Conservation (phyloP, 1,140 invertebrate species). For the Drosophila trapezifrons region DNA sequence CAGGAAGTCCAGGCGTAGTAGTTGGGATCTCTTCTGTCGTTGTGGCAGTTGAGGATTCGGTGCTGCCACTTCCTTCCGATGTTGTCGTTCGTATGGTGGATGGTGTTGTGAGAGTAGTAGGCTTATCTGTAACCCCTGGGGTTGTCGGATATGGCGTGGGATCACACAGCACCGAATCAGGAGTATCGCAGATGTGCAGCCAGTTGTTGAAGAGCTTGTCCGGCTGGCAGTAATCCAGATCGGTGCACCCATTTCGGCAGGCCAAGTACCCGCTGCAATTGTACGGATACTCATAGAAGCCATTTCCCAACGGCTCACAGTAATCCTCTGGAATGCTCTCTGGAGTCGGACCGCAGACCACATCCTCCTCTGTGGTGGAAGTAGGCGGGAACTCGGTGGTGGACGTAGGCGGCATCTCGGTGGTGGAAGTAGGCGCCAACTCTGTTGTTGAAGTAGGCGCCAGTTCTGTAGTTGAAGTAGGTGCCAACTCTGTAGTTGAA, state of each 20-base stretch:
- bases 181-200: conserved; percentile 67
- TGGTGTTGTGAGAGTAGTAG: conserved; percentile 7
- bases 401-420: conserved; percentile 10
- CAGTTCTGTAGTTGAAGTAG: conserved; percentile 5
- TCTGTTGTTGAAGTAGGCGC: conserved; percentile 15
- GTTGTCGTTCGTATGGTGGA: conserved; percentile 16
- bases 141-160: conserved; percentile 47
- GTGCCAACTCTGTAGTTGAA: conserved; percentile 25
- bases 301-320: conserved; percentile 48
- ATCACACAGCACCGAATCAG: conserved; percentile 51
- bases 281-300: conserved; percentile 63
- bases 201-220: conserved; percentile 58
- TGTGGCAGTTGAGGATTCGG: conserved; percentile 8
- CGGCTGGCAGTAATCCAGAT: conserved; percentile 54
- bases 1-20: conserved; percentile 46
- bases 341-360: conserved; percentile 39
- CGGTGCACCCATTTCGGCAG: conserved; percentile 62
- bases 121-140: conserved; percentile 8
- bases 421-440: conserved; percentile 11
- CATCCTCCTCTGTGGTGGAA: conserved; percentile 29
- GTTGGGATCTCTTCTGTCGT: conserved; percentile 24
- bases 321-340: conserved; percentile 38
- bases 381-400: conserved; percentile 2
- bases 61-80: conserved; percentile 11
- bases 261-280: conserved; percentile 60